These are phyloP conservation scores for Lottia scabra DNA, from an alignment of 2,888 invertebrate genomes.

Conservation along the genomic window DNA sequence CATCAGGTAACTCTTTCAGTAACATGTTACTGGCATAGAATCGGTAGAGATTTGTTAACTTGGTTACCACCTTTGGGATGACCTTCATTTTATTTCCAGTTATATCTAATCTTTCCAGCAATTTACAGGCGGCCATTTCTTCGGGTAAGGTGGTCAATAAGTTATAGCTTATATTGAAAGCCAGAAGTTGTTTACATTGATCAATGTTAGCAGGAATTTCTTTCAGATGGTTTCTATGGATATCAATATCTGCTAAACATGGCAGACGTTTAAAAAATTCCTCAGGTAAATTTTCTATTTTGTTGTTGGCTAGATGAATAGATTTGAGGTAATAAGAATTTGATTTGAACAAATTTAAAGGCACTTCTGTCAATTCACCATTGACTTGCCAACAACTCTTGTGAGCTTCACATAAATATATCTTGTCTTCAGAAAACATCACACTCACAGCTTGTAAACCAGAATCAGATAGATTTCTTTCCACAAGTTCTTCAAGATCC, in stretches of 20 bases:
- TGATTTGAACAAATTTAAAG: slow-evolving; percentile 27
- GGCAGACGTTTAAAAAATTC: slow-evolving; percentile 43
- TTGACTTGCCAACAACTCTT: slow-evolving; percentile 32
- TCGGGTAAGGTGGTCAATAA: slow-evolving; percentile 42
- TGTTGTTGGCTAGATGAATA: slow-evolving; percentile 41
- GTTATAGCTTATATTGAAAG: slow-evolving; percentile 40
- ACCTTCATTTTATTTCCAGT: slow-evolving; percentile 43
- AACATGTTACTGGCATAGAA: slow-evolving; percentile 49
- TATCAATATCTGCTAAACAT: slow-evolving; percentile 43
- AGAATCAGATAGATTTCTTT: slow-evolving; percentile 21
- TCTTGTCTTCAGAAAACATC: slow-evolving; percentile 29
- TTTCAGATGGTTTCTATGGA: slow-evolving; percentile 42
- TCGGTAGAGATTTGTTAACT: slow-evolving; percentile 40
- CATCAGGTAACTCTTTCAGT: slow-evolving; percentile 46
- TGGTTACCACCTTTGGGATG: slow-evolving; percentile 42
- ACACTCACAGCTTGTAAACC: slow-evolving; percentile 25
- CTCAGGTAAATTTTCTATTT: slow-evolving; percentile 40
- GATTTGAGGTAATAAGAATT: slow-evolving; percentile 44
- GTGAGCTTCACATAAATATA: slow-evolving; percentile 48
- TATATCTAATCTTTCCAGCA: slow-evolving; percentile 42
- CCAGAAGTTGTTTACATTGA: slow-evolving; percentile 36
- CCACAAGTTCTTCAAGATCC: slow-evolving; percentile 9
- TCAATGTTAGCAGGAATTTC: slow-evolving; percentile 45
- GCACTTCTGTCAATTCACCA: neutral
- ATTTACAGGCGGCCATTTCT: slow-evolving; percentile 37